These are phyloP conservation scores for Engraulis encrasicolus DNA, from an alignment of 2,113 vertebrate genomes.

Conservation along the genomic window DNA sequence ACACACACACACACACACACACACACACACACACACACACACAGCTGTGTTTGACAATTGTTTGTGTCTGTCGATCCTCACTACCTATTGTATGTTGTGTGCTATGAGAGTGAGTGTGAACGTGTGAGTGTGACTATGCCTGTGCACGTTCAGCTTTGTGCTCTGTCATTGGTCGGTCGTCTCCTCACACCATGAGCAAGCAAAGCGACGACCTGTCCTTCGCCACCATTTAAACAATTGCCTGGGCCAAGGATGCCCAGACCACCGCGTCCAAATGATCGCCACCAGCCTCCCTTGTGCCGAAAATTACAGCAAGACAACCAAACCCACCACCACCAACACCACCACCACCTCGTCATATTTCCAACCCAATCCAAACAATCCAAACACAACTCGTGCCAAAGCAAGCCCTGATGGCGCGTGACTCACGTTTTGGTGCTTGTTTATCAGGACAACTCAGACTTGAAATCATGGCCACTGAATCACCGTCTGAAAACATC, in stretches of 20 bases:
- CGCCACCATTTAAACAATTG: neutral
- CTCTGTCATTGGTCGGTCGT: neutral
- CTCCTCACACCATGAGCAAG: neutral
- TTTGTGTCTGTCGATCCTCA: neutral
- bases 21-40: no score
- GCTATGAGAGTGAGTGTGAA: neutral
- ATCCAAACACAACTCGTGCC: neutral
- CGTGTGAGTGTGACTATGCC: constrained; percentile 17
- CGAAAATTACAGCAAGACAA: neutral
- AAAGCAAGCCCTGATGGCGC: constrained; percentile 24
- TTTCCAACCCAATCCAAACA: constrained; percentile 19
- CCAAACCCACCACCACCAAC: neutral
- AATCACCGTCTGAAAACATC: constrained; percentile 64
- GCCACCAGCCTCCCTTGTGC: neutral
- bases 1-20: no score
- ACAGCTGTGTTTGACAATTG: neutral
- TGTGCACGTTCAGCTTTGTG: neutral
- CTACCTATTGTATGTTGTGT: constrained; percentile 7
- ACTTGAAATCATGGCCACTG: constrained; percentile 57
- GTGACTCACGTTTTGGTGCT: constrained; percentile 62
- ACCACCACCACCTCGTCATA: neutral
- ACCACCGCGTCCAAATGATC: neutral
- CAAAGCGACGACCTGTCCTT: neutral
- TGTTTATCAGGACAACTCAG: constrained; percentile 58
- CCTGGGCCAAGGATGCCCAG: neutral